phyloP scores from a whole-genome alignment of 2,113 vertebrate genomes.

The Diphyllodes magnificus region DNA sequence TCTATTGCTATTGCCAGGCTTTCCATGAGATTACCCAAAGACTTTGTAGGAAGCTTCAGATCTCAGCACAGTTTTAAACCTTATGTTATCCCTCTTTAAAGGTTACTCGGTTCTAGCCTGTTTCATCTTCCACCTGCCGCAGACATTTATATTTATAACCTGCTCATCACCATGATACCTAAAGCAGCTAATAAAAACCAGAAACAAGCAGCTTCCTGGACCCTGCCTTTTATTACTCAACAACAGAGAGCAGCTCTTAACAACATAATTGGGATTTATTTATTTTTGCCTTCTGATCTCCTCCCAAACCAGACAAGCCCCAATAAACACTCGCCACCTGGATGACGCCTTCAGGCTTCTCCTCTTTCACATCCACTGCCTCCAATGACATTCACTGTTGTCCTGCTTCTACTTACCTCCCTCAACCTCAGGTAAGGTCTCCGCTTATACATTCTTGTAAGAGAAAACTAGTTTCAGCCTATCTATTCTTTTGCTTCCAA shows the following conservation, averaged over 20 bases:
- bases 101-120: not conserved
- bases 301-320: not conserved
- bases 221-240: not conserved
- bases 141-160: not conserved
- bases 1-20: not conserved
- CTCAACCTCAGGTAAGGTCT: not conserved
- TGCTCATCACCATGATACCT: not conserved
- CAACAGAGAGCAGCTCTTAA: not conserved
- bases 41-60: not conserved
- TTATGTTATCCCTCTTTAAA: not conserved
- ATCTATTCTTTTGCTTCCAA: not conserved
- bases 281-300: not conserved
- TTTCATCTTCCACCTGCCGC: not conserved
- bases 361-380: not conserved
- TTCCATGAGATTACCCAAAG: not conserved
- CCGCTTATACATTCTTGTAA: not conserved
- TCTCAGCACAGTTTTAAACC: not conserved
- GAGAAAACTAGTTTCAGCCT: not conserved
- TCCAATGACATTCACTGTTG: not conserved
- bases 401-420: not conserved
- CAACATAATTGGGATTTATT: not conserved
- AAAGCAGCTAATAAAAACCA: not conserved
- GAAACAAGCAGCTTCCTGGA: not conserved
- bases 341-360: not conserved
- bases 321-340: not conserved